Base-by-base conservation (phyloP, 2,797 vertebrate species). In the Cirrhinus molitorella region DNA sequence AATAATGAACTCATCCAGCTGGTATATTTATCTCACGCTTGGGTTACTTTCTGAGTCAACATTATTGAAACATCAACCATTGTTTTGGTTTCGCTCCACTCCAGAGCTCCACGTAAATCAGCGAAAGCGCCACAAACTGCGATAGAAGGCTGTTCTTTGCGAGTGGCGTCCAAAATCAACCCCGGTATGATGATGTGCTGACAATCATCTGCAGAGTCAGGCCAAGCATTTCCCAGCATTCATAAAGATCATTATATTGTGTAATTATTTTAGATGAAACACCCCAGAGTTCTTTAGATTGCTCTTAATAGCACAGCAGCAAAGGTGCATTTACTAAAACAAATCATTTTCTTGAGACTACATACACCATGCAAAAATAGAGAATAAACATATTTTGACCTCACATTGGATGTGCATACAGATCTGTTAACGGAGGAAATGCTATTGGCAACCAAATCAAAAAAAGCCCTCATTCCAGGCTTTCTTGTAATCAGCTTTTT, bases 201-300 rank as follows among this genome's bases (percentile, higher is more conserved):
- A 61, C 28, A 81, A 34, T 63, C 19, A 63, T 71, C 12, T 7
- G 10, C n/a, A 47, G 23, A 57, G 10, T 23, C 13, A 17, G 21
- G 68, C 55, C 68, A 73, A 81, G 53, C 80, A 17, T 23, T 81
- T 74, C 57, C 80, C 80, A 74, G 70, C 57, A 73, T 59, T 71
- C 79, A 59, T 80, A 4, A 55, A 19, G 53, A 81, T 31, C 53
- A 45, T 81, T 43, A 40, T 17, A 40, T 47, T 16, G 51, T 17
- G 31, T 68, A 7, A 68, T 40, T 80, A 53, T 28, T 53, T 40
- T 40, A 43, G 37, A 31, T 68, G 3, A 16, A 34, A 77, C 19
- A n/a, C 37, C 14, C 40, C 61, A 17, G 28, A 19, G 10, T 16
- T 59, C 74, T 4, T 57, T 21, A 5, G 16, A 63, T 40, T 31